These are phyloP conservation scores for Mareca strepera DNA, from an alignment of 2,797 vertebrate species.

Conservation along the genomic window DNA sequence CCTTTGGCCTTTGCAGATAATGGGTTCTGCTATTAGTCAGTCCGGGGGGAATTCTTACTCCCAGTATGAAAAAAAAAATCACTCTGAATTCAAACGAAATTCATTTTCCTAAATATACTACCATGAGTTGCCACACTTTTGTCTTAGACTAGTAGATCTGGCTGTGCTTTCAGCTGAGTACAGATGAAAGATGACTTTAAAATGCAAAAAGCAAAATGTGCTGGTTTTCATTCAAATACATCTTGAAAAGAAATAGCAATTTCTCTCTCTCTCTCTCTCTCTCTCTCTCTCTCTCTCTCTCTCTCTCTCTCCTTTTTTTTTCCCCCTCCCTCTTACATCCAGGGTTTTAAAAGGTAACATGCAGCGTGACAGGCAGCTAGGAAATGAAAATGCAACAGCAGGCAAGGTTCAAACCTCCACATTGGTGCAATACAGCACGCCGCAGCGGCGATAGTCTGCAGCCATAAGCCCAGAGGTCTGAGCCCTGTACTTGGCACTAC, in stretches of 20 bases:
- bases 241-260: background rate
- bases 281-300: too few relatives aligned
- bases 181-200: slow-evolving; percentile 19
- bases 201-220: background rate
- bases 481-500: background rate
- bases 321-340: background rate
- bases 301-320: too few relatives aligned
- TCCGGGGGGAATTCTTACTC: slow-evolving; percentile 49
- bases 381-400: background rate
- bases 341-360: background rate
- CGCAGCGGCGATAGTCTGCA: background rate
- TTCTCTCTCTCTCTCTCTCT: too few relatives aligned
- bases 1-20: slow-evolving; percentile 66
- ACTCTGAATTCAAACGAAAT: slow-evolving; percentile 43
- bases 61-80: slow-evolving; percentile 27
- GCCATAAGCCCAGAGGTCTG: background rate
- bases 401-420: background rate
- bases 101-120: slow-evolving; percentile 13
- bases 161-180: background rate
- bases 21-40: slow-evolving; percentile 48
- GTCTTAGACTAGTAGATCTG: background rate
- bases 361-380: background rate
- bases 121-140: background rate
- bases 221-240: background rate
- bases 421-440: background rate